Percentiles rank a stretch among this genome's conserved stretches.
phyloP scores from a whole-genome alignment of 2,888 invertebrate genomes.

The Tortricodes alternella region DNA sequence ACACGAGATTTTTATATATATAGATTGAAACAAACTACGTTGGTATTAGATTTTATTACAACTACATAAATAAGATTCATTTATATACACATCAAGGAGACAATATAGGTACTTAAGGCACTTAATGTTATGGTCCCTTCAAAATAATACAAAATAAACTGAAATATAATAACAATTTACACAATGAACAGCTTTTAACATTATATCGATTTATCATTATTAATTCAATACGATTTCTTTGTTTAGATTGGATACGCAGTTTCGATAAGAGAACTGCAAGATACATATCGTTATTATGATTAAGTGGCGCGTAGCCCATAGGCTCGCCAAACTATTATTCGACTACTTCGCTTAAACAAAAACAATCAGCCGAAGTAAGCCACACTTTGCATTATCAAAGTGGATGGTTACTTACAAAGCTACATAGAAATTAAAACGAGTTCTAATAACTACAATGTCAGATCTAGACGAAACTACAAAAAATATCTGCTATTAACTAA shows the following conservation, averaged over 20 bases:
- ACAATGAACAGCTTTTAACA: slow-evolving; percentile 39
- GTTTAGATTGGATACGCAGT: slow-evolving; percentile 2
- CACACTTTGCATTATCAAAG: slow-evolving; percentile 56
- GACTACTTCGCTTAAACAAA: not conserved
- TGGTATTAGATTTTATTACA: slow-evolving; percentile 44
- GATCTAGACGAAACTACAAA: slow-evolving; percentile 36
- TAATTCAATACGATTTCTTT: not conserved
- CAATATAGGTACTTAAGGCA: slow-evolving; percentile 67
- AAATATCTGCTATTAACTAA: slow-evolving; percentile 21
- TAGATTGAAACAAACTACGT: slow-evolving; percentile 15
- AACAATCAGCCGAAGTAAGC: slow-evolving; percentile 39
- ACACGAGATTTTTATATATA: no score
- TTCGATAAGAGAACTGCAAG: slow-evolving; percentile 1
- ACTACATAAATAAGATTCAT: slow-evolving; percentile 52
- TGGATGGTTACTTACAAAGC: slow-evolving; percentile 48
- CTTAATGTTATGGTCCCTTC: slow-evolving; percentile 77
- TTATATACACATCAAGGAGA: slow-evolving; percentile 62
- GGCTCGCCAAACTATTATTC: not conserved
- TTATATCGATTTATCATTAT: slow-evolving; percentile 15
- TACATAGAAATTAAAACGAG: not conserved
- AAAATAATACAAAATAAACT: slow-evolving; percentile 55
- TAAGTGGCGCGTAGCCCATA: not conserved
- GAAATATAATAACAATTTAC: slow-evolving; percentile 45
- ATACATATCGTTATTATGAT: slow-evolving; percentile 1
- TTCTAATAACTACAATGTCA: slow-evolving; percentile 1